These are phyloP conservation scores for Gambelia wislizenii DNA, from an alignment of 2,797 vertebrate genomes.

Conservation along the genomic window DNA sequence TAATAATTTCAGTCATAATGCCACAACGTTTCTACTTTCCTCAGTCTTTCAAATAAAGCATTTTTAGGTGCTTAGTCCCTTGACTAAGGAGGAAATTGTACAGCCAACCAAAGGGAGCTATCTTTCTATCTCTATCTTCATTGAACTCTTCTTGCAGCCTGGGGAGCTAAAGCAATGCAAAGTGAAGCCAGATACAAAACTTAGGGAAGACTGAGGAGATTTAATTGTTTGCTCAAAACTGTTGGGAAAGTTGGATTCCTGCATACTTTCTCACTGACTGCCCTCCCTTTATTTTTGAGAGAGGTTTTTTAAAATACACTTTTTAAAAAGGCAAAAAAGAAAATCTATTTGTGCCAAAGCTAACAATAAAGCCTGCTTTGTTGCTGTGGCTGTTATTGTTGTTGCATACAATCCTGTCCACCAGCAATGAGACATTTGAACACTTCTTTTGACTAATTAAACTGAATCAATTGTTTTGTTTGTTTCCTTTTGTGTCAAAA, in stretches of 20 bases:
- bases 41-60: too few species aligned
- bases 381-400: background rate
- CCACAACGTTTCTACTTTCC: too few species aligned
- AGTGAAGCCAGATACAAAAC: background rate
- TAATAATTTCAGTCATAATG: too few species aligned
- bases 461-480: slow-evolving; percentile 65
- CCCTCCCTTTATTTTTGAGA: background rate
- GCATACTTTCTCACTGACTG: background rate
- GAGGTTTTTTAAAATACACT: background rate
- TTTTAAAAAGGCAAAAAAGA: background rate
- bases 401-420: slow-evolving; percentile 32
- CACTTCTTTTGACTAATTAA: slow-evolving; percentile 70
- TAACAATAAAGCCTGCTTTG: slow-evolving; percentile 26
- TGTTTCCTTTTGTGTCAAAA: slow-evolving; percentile 63
- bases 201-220: background rate
- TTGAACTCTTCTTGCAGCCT: slow-evolving; percentile 1
- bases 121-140: too few species aligned
- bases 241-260: background rate
- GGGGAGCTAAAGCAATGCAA: background rate
- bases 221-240: background rate
- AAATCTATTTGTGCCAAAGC: background rate
- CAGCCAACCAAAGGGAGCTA: background rate
- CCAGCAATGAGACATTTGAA: slow-evolving; percentile 41
- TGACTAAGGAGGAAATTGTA: slow-evolving; percentile 2
- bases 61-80: too few species aligned